Evolutionary conservation across 1,140 invertebrate species (phyloP).

Genomic region (Aphidius gifuensis): DNA sequence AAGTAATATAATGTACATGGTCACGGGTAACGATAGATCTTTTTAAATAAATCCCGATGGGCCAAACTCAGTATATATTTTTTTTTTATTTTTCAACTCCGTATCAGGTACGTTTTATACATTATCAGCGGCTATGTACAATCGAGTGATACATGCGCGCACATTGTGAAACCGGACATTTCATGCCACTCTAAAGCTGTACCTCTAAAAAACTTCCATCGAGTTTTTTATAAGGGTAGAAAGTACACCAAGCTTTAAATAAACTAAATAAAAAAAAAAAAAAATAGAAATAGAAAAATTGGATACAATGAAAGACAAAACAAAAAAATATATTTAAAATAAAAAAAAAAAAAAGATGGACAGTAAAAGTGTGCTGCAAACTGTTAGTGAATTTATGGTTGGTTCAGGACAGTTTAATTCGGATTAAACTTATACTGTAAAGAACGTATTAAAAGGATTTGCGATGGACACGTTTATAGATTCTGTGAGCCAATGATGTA

Average conservation of each 20-base stretch:
- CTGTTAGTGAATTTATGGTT: slow-evolving; percentile 43
- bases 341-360: slow-evolving; percentile 1
- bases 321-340: slow-evolving; percentile 1
- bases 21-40: slow-evolving; percentile 17
- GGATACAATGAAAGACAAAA: background rate
- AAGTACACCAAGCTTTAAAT: background rate
- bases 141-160: slow-evolving; percentile 20
- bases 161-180: slow-evolving; percentile 19
- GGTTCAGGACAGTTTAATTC: slow-evolving; percentile 48
- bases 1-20: slow-evolving; percentile 16
- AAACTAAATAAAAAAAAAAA: slow-evolving; percentile 1
- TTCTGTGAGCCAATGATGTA: slow-evolving; percentile 10
- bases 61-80: background rate
- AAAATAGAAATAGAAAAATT: background rate
- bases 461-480: slow-evolving; percentile 44
- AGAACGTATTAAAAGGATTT: slow-evolving; percentile 51
- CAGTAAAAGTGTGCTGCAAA: background rate
- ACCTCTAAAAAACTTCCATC: slow-evolving; percentile 6
- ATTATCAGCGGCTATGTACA: slow-evolving; percentile 18
- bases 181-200: background rate
- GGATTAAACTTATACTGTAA: slow-evolving; percentile 49
- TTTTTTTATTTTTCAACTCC: background rate
- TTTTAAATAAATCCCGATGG: slow-evolving; percentile 19
- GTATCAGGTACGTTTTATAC: background rate
- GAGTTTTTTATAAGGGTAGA: slow-evolving; percentile 16